Evolutionary conservation across 2,113 vertebrate genomes (phyloP).

Genomic region (Misgurnus anguillicaudatus): DNA sequence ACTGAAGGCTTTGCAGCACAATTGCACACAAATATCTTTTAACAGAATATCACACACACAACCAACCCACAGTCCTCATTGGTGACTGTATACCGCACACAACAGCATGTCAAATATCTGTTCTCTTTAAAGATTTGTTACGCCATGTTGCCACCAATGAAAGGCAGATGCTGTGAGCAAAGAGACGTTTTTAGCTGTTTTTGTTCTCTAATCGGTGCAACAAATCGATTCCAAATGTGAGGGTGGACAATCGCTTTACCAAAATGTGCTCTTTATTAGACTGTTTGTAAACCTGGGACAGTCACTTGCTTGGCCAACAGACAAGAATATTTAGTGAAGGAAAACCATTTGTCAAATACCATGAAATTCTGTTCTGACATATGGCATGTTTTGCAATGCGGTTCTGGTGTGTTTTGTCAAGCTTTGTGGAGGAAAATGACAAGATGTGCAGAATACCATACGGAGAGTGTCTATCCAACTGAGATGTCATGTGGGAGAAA

Average conservation of each 20-base stretch:
- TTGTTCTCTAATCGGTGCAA: slow-evolving; percentile 46
- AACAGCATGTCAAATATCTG: slow-evolving; percentile 45
- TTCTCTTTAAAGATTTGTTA: slow-evolving; percentile 45
- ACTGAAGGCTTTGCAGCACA: slow-evolving; percentile 24
- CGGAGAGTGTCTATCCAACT: slow-evolving; percentile 47
- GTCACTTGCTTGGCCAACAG: slow-evolving; percentile 14
- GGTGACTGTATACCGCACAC: slow-evolving; percentile 13
- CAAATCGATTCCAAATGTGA: slow-evolving; percentile 30
- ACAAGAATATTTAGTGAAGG: slow-evolving; percentile 1
- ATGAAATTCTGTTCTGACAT: slow-evolving; percentile 29
- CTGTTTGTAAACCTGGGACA: not conserved
- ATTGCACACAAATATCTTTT: not conserved
- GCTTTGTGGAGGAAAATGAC: slow-evolving; percentile 25
- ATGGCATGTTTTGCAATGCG: slow-evolving; percentile 40
- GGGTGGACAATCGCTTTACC: slow-evolving; percentile 22
- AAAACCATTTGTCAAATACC: not conserved
- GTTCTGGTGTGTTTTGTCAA: slow-evolving; percentile 17
- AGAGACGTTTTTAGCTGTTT: slow-evolving; percentile 45
- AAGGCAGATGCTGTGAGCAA: slow-evolving; percentile 41
- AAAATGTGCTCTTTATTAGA: not conserved
- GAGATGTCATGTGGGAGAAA: slow-evolving; percentile 12
- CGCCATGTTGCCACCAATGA: slow-evolving; percentile 33
- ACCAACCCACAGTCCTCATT: not conserved
- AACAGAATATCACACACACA: not conserved
- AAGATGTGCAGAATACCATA: slow-evolving; percentile 47